Base-by-base conservation (phyloP, 2,113 vertebrate species). In the Numenius arquata region DNA sequence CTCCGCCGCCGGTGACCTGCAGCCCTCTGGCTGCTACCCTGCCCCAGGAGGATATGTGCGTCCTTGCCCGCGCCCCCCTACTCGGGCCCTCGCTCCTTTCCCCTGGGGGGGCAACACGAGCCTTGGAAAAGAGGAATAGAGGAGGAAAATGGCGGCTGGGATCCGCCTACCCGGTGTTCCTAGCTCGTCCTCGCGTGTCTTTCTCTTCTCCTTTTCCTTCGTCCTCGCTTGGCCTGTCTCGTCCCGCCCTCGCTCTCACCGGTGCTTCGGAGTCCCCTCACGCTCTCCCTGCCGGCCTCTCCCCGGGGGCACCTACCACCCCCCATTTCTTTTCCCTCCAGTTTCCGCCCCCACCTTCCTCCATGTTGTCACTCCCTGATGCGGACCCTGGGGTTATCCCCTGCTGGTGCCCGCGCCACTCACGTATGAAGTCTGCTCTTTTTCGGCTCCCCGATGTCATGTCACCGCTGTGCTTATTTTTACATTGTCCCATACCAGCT, bases 131-230 rank as follows among this genome's bases (percentile, higher is more conserved):
- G 61, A 67, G 85, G 36, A 72, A 65, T 56, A 62, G 84, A 61
- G 76, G 84, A 95, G 89, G 94, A 95, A 96, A 85, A 97, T 97
- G 95, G 96, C 95, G 94, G 53, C 91, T 75, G 85, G 87, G 91
- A 91, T 68, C 84, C 73, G 93, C 93, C 94, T 94, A 38, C 70
- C 66, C 62, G 56, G 38, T 63, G 61, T 67, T 90, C 40, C 15
- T 7, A 26, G 8, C 18, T 62, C 15, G 11, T 25, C 43, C 29
- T 26, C 18, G 7, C 47, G 4, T 45, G 12, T 23, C 5, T 47
- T 40, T 29, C 19, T 56, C 18, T 11, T 58, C 38, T 41, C 1
- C 3, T 7, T 19, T 59, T 48, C 2, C 1, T 1, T 17, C 14
- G 6, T 32, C 23, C 6, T 73, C 25, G 4, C 5, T 12, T 73